Evolutionary conservation across 2,113 vertebrate genomes (phyloP).

Genomic region (Rhabdornis inornatus): DNA sequence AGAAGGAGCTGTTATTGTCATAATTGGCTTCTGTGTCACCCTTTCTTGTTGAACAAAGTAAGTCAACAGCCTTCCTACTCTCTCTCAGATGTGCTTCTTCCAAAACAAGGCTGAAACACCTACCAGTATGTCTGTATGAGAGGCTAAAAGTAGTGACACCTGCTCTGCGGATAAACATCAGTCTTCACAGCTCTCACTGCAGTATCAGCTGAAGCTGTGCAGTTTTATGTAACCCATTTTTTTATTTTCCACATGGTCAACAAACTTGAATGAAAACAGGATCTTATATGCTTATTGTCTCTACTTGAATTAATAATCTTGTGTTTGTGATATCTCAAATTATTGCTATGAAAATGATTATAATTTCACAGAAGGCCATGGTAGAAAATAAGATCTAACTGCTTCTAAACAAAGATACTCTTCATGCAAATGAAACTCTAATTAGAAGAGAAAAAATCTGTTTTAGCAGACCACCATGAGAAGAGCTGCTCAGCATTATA

Average conservation of each 20-base stretch:
- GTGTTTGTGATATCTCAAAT: conserved; percentile 12
- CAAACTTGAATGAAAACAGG: neutral
- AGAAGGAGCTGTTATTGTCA: neutral
- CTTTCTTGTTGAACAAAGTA: neutral
- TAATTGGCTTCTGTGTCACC: neutral
- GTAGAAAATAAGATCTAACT: conserved; percentile 10
- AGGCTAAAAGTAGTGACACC: neutral
- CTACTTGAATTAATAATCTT: conserved; percentile 10
- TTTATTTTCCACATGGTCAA: neutral
- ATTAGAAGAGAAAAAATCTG: conserved; percentile 39
- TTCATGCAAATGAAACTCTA: conserved; percentile 34
- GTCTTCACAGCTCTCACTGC: neutral
- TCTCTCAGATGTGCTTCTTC: neutral
- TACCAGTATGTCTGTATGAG: neutral
- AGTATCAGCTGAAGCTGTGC: neutral
- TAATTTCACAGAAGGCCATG: neutral
- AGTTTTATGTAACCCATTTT: neutral
- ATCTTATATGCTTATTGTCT: neutral
- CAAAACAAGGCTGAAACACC: neutral
- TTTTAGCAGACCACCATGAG: neutral
- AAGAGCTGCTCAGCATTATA: neutral
- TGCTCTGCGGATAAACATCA: neutral
- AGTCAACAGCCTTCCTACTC: neutral
- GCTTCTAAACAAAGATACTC: conserved; percentile 5
- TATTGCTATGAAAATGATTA: neutral